phyloP scores from a whole-genome alignment of 2,113 vertebrate genomes.

The Triplophysa tibetana region DNA sequence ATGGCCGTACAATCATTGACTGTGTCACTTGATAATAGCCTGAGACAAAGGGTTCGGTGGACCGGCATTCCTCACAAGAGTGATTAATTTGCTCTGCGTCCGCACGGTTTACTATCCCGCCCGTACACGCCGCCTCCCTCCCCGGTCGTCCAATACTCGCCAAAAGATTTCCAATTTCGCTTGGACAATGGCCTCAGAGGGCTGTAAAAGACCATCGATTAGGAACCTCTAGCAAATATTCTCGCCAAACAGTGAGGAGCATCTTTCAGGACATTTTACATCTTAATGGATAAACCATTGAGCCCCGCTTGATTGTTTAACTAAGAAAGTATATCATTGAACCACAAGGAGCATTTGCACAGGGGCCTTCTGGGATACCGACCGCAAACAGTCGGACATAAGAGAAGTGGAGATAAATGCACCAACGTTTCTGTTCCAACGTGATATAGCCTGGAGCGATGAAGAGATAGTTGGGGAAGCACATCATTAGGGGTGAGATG shows the following conservation, averaged over 20 bases:
- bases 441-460: background rate
- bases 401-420: slow-evolving; percentile 55
- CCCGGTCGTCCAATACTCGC: slow-evolving; percentile 52
- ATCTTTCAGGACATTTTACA: slow-evolving; percentile 65
- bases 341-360: slow-evolving; percentile 55
- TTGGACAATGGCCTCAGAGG: slow-evolving; percentile 57
- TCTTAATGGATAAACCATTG: slow-evolving; percentile 67
- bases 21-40: slow-evolving; percentile 57
- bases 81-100: slow-evolving; percentile 56
- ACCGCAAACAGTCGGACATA: slow-evolving; percentile 52
- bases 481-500: slow-evolving; percentile 7
- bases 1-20: slow-evolving; percentile 50
- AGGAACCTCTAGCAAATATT: slow-evolving; percentile 55
- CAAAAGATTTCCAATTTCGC: slow-evolving; percentile 65
- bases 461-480: slow-evolving; percentile 14
- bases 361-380: slow-evolving; percentile 57
- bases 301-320: slow-evolving; percentile 68
- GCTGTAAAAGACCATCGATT: slow-evolving; percentile 65
- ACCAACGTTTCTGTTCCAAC: slow-evolving; percentile 38
- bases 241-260: slow-evolving; percentile 49
- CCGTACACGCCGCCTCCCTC: slow-evolving; percentile 50
- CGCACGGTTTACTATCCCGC: slow-evolving; percentile 45
- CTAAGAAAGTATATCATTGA: slow-evolving; percentile 61
- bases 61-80: slow-evolving; percentile 53
- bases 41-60: slow-evolving; percentile 47